Evolutionary conservation across 2,797 vertebrate genomes (phyloP).

Genomic region (Moxostoma hubbsi): DNA sequence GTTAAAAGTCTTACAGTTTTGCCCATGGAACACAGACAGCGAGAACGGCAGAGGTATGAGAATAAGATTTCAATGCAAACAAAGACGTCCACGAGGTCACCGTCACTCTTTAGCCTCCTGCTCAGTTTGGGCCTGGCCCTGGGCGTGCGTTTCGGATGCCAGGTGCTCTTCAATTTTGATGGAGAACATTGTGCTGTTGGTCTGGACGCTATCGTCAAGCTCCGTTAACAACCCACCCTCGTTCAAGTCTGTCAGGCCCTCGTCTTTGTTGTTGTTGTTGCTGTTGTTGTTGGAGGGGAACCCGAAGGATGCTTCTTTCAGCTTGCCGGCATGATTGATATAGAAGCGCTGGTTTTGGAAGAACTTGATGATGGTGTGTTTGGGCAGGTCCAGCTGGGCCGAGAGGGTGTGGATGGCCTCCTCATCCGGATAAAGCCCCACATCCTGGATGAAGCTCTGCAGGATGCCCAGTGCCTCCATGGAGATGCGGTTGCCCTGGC

Average conservation of each 20-base stretch:
- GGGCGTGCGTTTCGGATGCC: slow-evolving; percentile 75
- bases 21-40: slow-evolving; percentile 62
- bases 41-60: slow-evolving; percentile 7
- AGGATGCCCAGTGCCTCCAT: slow-evolving; percentile 89
- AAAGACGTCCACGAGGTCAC: neutral
- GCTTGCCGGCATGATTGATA: slow-evolving; percentile 88
- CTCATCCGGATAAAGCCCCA: slow-evolving; percentile 89
- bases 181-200: slow-evolving; percentile 90
- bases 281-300: slow-evolving; percentile 64
- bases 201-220: slow-evolving; percentile 88
- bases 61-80: neutral
- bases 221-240: slow-evolving; percentile 93
- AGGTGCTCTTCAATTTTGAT: slow-evolving; percentile 96
- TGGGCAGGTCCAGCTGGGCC: slow-evolving; percentile 89
- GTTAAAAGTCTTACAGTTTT: slow-evolving; percentile 77
- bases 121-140: slow-evolving; percentile 68
- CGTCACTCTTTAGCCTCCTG: slow-evolving; percentile 90
- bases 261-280: slow-evolving; percentile 82
- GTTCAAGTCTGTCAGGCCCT: slow-evolving; percentile 93
- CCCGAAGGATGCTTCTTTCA: slow-evolving; percentile 76
- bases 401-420: slow-evolving; percentile 93
- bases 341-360: slow-evolving; percentile 92
- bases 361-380: slow-evolving; percentile 92
- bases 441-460: slow-evolving; percentile 91
- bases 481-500: slow-evolving; percentile 87